phyloP scores from a whole-genome alignment of 2,888 invertebrate genomes.

The Punctoribates punctum region DNA sequence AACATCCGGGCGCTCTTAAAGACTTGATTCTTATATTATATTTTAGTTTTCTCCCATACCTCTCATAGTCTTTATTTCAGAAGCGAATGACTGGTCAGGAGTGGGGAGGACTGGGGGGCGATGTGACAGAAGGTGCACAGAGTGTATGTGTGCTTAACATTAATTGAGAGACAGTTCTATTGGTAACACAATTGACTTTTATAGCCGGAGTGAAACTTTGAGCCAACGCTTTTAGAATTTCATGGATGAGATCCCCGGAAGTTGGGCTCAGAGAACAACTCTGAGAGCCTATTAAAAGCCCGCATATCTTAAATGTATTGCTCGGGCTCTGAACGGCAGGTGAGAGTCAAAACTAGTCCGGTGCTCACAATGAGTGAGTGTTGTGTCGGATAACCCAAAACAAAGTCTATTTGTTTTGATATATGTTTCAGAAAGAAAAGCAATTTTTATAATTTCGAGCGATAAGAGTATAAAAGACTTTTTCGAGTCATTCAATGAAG shows the following conservation, averaged over 20 bases:
- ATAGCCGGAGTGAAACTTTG: not conserved
- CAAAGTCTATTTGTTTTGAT: conserved; percentile 17
- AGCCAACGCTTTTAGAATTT: not conserved
- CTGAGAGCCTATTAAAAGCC: conserved; percentile 12
- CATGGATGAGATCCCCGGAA: conserved; percentile 34
- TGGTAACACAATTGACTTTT: not conserved
- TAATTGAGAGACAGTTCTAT: not conserved
- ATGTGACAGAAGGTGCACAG: no score
- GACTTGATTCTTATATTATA: not conserved
- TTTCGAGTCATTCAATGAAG: not conserved
- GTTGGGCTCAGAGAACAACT: not conserved
- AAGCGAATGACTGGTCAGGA: not conserved
- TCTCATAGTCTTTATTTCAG: not conserved
- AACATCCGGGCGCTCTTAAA: conserved; percentile 25
- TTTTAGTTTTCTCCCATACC: not conserved
- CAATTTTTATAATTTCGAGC: not conserved
- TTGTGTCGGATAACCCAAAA: not conserved
- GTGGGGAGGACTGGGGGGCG: no score
- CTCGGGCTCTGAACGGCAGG: conserved; percentile 6
- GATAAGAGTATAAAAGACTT: not conserved
- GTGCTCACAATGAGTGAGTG: not conserved
- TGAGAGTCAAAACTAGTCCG: conserved; percentile 27
- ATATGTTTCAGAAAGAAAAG: not conserved
- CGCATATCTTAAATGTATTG: not conserved
- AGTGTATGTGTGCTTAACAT: no score